Conservation (phyloP, 2,797 vertebrate genomes). For the Leptodactylus fallax region DNA sequence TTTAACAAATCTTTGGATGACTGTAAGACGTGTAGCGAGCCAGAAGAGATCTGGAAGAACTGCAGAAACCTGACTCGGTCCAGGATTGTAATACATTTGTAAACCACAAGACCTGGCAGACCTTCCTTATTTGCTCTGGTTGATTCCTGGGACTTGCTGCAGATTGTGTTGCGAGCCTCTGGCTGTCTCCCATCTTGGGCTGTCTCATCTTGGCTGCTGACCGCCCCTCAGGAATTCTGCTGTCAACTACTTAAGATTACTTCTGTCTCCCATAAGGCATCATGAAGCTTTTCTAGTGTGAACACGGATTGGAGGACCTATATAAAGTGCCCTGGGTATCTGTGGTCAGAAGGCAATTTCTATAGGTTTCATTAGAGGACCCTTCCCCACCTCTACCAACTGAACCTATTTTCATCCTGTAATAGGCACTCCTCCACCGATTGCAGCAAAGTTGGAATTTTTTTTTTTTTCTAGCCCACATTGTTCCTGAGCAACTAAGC, state of each 20-base stretch:
- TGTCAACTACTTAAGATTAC: background rate
- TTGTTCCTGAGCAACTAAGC: too few relatives aligned
- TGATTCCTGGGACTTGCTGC: background rate
- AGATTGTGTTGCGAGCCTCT: conserved; percentile 4
- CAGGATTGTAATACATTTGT: background rate
- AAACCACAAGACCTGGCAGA: background rate
- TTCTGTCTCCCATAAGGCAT: too few relatives aligned
- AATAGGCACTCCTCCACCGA: too few relatives aligned
- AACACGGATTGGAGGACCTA: too few relatives aligned
- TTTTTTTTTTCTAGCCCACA: too few relatives aligned
- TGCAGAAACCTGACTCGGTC: conserved; percentile 12
- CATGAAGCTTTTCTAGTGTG: too few relatives aligned
- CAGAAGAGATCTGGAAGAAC: background rate
- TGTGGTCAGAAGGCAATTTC: too few relatives aligned
- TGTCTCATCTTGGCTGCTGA: background rate
- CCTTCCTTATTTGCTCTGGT: background rate
- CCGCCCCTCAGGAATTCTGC: background rate
- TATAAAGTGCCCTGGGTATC: too few relatives aligned
- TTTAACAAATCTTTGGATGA: background rate
- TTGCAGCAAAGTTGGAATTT: too few relatives aligned
- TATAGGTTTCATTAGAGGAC: too few relatives aligned
- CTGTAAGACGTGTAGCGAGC: background rate
- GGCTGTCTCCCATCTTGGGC: background rate
- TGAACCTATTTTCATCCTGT: too few relatives aligned
- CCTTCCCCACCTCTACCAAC: too few relatives aligned